Evolutionary conservation across 1,140 invertebrate species (phyloP), one percentile per base, ranked within the genome.

Genomic region (Diabrotica undecimpunctata): DNA sequence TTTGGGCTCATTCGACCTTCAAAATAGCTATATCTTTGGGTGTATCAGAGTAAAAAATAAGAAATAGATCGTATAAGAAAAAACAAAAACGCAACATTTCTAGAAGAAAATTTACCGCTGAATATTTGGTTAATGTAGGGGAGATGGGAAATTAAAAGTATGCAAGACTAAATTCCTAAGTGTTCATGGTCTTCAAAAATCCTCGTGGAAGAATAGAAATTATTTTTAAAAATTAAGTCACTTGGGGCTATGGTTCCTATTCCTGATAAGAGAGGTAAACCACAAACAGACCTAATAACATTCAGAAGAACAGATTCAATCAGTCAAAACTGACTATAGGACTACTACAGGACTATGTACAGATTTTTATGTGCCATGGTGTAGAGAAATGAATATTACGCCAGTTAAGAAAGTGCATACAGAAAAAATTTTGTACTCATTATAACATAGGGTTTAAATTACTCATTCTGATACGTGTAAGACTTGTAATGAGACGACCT

Each of bases 1-100:
- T 50, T 63, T 63, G 51, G 54, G 61, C 10, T 38, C 61, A 12
- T 66, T 59, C 41, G 25, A 67, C 51, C 61, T 57, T 12, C 62
- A 64, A 64, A 64, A 67, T 41, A 54, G n/a, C 25, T 67, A 67
- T 39, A 7, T 67, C 50, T 67, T 64, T 57, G 41, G 52, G 8
- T 25, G 9, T 65, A 64, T 59, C 38, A 50, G 56, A 60, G 37
- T 36, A 8, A 13, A 35, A 55, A 61, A 41, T 25, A 65, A 68
- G 37, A 62, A n/a, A 62, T 41, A 50, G 39, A n/a, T 56, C 10
- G 52, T 65, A 61, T n/a, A n/a, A n/a, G n/a, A n/a, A n/a, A n/a
- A n/a, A n/a, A n/a, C n/a, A n/a, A n/a, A n/a, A n/a, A n/a, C n/a
- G n/a, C n/a, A n/a, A n/a, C n/a, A n/a, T n/a, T n/a, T n/a, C n/a